Conservation (phyloP, 2,113 vertebrate genomes). For the Corapipo altera region DNA sequence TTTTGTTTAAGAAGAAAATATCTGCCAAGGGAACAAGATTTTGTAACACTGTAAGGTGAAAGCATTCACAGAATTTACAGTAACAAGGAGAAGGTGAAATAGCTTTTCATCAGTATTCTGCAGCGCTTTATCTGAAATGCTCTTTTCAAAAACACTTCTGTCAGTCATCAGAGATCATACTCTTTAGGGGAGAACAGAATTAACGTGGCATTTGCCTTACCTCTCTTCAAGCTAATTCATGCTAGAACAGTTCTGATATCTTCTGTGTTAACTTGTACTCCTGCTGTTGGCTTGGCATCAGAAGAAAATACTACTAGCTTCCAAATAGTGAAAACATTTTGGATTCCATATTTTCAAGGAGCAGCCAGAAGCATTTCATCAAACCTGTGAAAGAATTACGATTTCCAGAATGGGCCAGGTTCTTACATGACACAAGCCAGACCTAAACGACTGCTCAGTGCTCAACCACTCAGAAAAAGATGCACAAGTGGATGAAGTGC, state of each 20-base stretch:
- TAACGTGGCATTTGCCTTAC: slow-evolving; percentile 38
- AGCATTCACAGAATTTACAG: background rate
- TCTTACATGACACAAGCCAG: background rate
- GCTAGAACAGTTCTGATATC: background rate
- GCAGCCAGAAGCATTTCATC: background rate
- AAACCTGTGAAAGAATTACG: background rate
- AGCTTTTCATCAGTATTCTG: slow-evolving; percentile 36
- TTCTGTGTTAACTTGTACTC: background rate
- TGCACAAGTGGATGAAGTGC: background rate
- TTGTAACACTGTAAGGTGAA: background rate
- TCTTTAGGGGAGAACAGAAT: slow-evolving; percentile 11
- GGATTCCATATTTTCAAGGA: background rate
- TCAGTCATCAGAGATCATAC: slow-evolving; percentile 43
- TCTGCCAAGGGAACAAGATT: background rate
- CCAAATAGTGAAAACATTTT: background rate
- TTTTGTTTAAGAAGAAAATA: background rate
- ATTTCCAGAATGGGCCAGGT: background rate
- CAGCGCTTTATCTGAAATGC: background rate
- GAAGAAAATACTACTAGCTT: background rate
- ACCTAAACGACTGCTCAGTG: background rate
- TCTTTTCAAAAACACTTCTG: slow-evolving; percentile 56
- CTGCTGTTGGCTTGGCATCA: background rate
- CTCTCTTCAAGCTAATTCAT: background rate
- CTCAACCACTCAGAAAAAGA: background rate
- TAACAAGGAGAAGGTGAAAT: slow-evolving; percentile 6